Evolutionary conservation across 2,888 invertebrate species (phyloP), one percentile per base, ranked within the genome.

Genomic region (Caenorhabditis plicata): DNA sequence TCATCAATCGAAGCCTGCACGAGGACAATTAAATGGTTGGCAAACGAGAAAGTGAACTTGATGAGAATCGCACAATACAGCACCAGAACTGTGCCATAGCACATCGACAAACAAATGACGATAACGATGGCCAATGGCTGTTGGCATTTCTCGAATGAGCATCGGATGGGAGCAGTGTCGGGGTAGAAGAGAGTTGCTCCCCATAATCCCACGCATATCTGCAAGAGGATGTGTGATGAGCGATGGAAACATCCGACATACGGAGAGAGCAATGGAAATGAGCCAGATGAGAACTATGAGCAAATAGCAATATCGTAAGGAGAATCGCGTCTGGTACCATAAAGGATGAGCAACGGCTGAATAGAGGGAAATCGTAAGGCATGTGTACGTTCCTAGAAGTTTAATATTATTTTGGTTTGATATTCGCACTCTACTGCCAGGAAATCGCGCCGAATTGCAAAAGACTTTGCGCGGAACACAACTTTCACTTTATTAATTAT

Each of bases 141-240:
- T 45, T 75, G 75, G 39, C 77, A 77, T 5, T 38, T 41, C 23
- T 57, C 50, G 29, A 64, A 75, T 4, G 62, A 61, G 39, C 77
- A 77, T n/a, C 42, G 50, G 17, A 77, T 64, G 5, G 75, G 74
- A 17, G 77, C 68, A 3, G 72, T 68, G 7, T 77, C 73, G 1
- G 63, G 63, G 38, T 72, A 72, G 64, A 77, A 77, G 4, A 77
- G 56, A 9, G 77, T 77, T 1, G 71, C 76, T 13, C 71, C 74
- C 56, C 68, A 71, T 5, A 77, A 56, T 9, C 75, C 77, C 20
- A 77, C 53, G 26, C 65, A 67, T 8, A 74, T 54, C 75, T 75
- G 56, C n/a, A 64, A 62, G 3, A 40, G 26, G n/a, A 5, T 11
- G 4, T 35, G n/a, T 43, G 3, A 29, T 3, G 43, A 43, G 29